A percentile compares a stretch with the other conserved stretches of the same genome.
Conservation (phyloP, 2,797 vertebrate species). For the Dicrostonyx torquatus region DNA sequence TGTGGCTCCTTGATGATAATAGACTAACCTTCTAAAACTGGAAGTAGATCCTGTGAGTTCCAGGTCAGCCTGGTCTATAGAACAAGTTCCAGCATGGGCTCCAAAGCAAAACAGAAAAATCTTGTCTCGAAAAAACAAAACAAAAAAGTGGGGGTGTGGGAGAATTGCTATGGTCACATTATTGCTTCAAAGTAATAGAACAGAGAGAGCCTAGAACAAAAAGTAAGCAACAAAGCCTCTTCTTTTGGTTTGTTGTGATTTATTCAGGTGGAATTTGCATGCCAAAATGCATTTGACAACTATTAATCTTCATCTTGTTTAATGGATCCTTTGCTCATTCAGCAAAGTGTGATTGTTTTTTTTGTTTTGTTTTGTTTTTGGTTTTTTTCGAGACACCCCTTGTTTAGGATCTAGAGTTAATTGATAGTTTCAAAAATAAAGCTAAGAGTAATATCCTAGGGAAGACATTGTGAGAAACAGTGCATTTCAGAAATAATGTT, state of each 20-base stretch:
- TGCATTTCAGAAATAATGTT: background rate
- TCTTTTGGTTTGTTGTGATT: background rate
- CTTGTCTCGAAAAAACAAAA: too few species aligned
- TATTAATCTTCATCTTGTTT: background rate
- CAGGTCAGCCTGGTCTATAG: too few species aligned
- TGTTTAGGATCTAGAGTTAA: background rate
- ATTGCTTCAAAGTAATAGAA: background rate
- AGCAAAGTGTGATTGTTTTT: background rate
- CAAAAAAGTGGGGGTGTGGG: too few species aligned
- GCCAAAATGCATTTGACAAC: background rate
- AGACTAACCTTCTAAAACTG: too few species aligned
- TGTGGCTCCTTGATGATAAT: background rate
- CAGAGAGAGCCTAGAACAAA: background rate
- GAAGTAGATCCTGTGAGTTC: too few species aligned
- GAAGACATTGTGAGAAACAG: background rate
- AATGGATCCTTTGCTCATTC: background rate
- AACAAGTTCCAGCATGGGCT: too few species aligned
- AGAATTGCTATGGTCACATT: background rate
- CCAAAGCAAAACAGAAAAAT: too few species aligned
- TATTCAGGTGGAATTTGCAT: background rate
- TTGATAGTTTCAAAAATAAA: background rate
- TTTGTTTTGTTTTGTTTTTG: too few species aligned
- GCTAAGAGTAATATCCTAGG: background rate
- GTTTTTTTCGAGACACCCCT: background rate
- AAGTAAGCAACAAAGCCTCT: background rate